Evolutionary conservation across 2,888 invertebrate species (phyloP).

Genomic region (Geophilus truncorum): DNA sequence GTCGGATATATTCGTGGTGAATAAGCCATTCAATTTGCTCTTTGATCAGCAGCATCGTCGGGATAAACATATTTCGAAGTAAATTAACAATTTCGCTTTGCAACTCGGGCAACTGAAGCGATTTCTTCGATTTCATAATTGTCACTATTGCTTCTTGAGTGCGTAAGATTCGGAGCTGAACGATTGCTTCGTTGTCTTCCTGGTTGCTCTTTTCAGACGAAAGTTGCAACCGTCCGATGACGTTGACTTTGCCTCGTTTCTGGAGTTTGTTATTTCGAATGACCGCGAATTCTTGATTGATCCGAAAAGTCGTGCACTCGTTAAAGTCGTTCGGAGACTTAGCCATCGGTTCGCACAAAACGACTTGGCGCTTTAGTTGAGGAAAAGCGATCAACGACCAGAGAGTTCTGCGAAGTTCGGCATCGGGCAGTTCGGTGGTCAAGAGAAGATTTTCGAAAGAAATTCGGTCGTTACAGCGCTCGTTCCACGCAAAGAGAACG

Average conservation of each 20-base stretch:
- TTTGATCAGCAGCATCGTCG: background rate
- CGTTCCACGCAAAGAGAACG: constrained; percentile 98
- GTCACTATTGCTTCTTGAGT: background rate
- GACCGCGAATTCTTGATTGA: constrained; percentile 92
- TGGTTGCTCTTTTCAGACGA: constrained; percentile 36
- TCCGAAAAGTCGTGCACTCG: constrained; percentile 89
- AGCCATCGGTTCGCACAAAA: constrained; percentile 74
- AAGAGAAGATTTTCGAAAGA: constrained; percentile 94
- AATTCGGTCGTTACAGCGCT: constrained; percentile 83
- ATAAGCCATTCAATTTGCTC: background rate
- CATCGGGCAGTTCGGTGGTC: constrained; percentile 94
- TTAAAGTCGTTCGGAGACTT: constrained; percentile 87
- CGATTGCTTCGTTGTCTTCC: background rate
- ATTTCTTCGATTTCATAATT: background rate
- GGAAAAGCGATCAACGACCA: constrained; percentile 94
- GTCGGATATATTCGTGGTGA: background rate
- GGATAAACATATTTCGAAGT: background rate
- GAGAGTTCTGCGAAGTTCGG: constrained; percentile 86
- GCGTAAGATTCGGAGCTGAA: background rate
- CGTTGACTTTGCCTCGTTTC: constrained; percentile 89
- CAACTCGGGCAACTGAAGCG: background rate
- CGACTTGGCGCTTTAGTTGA: constrained; percentile 89
- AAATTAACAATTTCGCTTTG: background rate
- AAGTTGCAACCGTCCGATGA: constrained; percentile 87
- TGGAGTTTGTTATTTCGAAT: constrained; percentile 91